Conservation (phyloP, 2,888 invertebrate genomes). For the Acrocyrtus sp. region DNA sequence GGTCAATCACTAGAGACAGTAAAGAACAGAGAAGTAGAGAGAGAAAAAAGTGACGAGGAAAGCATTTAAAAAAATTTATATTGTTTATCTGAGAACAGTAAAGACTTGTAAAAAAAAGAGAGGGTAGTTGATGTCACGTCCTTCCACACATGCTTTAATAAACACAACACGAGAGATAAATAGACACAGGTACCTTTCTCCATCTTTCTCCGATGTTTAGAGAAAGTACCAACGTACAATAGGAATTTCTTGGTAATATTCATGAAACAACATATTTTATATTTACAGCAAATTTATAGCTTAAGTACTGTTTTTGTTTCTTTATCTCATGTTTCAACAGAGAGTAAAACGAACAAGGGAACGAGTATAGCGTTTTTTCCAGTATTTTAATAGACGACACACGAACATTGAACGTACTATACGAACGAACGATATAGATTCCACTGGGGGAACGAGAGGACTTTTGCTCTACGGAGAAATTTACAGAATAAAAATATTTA, state of each 20-base stretch:
- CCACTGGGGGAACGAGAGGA: background rate
- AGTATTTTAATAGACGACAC: conserved; percentile 18
- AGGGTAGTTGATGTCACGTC: conserved; percentile 62
- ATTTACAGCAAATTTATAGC: background rate
- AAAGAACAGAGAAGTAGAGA: conserved; percentile 14
- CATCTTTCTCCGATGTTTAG: background rate
- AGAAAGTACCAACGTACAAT: conserved; percentile 34
- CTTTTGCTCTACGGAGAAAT: no score
- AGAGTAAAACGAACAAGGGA: no score
- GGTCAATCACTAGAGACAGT: background rate
- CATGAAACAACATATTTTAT: background rate
- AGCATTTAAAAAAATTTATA: conserved; percentile 12
- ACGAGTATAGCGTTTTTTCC: conserved; percentile 15
- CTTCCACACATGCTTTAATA: conserved; percentile 57
- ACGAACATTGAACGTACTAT: background rate
- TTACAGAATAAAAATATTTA: no score
- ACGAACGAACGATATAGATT: conserved; percentile 1
- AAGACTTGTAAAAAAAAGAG: conserved; percentile 14
- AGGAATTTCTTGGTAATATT: no score
- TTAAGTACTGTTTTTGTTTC: no score
- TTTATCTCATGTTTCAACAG: no score
- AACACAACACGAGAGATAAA: background rate
- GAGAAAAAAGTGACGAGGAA: conserved; percentile 40
- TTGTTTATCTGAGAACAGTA: no score
- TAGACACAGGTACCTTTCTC: conserved; percentile 28